Conservation (phyloP, 2,888 invertebrate genomes). For the Pristionchus entomophagus region DNA sequence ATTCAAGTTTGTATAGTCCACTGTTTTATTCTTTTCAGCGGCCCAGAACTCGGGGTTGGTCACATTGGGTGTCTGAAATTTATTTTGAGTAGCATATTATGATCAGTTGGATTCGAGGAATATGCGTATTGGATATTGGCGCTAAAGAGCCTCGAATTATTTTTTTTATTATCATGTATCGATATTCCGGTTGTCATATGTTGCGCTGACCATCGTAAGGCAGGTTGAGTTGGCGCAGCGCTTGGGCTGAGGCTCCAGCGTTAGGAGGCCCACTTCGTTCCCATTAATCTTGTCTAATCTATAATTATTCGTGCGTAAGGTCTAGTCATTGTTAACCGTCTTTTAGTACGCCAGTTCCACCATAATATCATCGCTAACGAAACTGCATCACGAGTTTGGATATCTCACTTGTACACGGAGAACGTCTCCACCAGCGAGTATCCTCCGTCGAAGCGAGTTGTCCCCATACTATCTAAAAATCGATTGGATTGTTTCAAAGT, state of each 20-base stretch:
- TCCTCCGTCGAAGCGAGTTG: constrained; percentile 20
- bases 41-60: not conserved
- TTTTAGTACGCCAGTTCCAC: too few relatives aligned
- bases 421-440: constrained; percentile 31
- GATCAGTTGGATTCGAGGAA: not conserved
- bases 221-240: constrained; percentile 23
- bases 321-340: too few relatives aligned
- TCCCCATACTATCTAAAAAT: constrained; percentile 13
- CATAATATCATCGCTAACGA: too few relatives aligned
- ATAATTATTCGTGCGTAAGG: too few relatives aligned
- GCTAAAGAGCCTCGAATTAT: too few relatives aligned
- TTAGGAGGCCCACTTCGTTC: too few relatives aligned
- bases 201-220: not conserved
- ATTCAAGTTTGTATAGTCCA: not conserved
- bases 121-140: too few relatives aligned
- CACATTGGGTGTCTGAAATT: not conserved
- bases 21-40: not conserved
- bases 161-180: too few relatives aligned
- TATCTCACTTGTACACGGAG: constrained; percentile 3
- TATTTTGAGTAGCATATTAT: not conserved
- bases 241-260: not conserved
- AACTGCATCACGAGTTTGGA: too few relatives aligned
- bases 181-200: too few relatives aligned
- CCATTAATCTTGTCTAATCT: too few relatives aligned
- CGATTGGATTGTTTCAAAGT: too few relatives aligned